Percentiles rank a stretch among this genome's conserved stretches.
Conservation (phyloP, 2,888 invertebrate species). For the Germaria angustata region DNA sequence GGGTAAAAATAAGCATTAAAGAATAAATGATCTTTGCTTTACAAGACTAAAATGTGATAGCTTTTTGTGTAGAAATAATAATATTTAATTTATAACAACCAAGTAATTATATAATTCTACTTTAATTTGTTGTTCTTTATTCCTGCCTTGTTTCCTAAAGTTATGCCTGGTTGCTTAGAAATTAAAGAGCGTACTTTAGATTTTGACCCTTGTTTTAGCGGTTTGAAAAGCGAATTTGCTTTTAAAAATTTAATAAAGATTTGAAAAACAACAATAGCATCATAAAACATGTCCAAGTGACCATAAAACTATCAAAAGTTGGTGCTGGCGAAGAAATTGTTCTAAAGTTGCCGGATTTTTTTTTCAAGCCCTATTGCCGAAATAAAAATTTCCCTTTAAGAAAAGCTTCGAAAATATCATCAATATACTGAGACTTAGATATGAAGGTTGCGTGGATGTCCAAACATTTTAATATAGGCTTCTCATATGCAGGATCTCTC, state of each 20-base stretch:
- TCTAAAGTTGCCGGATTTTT: too few relatives aligned
- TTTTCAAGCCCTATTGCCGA: too few relatives aligned
- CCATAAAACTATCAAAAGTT: background rate
- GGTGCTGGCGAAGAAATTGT: background rate
- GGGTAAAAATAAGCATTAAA: background rate
- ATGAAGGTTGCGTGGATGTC: too few relatives aligned
- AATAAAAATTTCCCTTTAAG: too few relatives aligned
- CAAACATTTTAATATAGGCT: too few relatives aligned
- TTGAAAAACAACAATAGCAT: background rate
- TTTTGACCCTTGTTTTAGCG: slow-evolving; percentile 13
- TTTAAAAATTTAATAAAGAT: background rate
- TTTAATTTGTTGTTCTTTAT: slow-evolving; percentile 20
- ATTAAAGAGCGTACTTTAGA: slow-evolving; percentile 2
- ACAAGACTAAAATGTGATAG: background rate
- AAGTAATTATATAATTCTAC: slow-evolving; percentile 43
- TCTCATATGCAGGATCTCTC: too few relatives aligned
- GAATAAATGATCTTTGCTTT: slow-evolving; percentile 22
- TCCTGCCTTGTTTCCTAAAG: slow-evolving; percentile 26
- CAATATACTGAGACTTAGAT: too few relatives aligned
- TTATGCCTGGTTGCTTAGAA: slow-evolving; percentile 54
- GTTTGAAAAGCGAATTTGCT: background rate
- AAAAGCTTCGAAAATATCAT: too few relatives aligned
- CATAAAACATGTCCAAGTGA: background rate
- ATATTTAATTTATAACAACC: background rate
- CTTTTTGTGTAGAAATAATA: background rate